Base-by-base conservation (phyloP, 2,797 vertebrate species). In the Anniella stebbinsi region DNA sequence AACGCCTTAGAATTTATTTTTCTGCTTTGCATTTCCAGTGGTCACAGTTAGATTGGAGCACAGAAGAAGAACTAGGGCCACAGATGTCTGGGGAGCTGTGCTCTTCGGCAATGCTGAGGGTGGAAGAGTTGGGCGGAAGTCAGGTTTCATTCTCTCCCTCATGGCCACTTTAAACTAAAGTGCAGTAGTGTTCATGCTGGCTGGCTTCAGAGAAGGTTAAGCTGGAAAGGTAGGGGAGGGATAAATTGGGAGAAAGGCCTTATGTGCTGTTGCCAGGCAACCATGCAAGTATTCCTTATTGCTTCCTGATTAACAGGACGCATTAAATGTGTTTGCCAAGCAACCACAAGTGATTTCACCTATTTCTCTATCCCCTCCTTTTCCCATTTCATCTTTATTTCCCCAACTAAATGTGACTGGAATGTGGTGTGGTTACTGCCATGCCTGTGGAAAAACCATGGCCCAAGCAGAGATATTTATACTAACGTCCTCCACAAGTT, bases 1-100 rank as follows among this genome's bases (percentile, higher is more conserved):
- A 85, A 93, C 92, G 73, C 63, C 36, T 90, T 84, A 89, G 72
- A 7, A 80, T 9, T 81, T 85, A 78, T 76, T 85, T 36, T 3
- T 0, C 48, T 2, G 0, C 8, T 82, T 89, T 63, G 0, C 12
- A 4, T 85, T 92, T 90, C 84, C 4, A 91, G 48, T 73, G 6
- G 89, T 87, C 87, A 90, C 54, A 48, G 76, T 87, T 88, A 48
- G 28, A 45, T 45, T 45, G 48, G 36, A 78, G 33, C 28, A 8
- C 15, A 75, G 4, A 51, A 13, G 7, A 41, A 83, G 33, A 41
- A 75, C 67, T 2, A 38, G 57, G 33, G 13, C 1, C 21, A 63
- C 17, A 21, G 12, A 60, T 12, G 60, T 2, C 76, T 11, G 48
- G 28, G 3, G 30, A 4, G 25, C 38, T 15, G 38, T n/a, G 2